Conservation (phyloP, 2,888 invertebrate species). For the Celastrina argiolus region DNA sequence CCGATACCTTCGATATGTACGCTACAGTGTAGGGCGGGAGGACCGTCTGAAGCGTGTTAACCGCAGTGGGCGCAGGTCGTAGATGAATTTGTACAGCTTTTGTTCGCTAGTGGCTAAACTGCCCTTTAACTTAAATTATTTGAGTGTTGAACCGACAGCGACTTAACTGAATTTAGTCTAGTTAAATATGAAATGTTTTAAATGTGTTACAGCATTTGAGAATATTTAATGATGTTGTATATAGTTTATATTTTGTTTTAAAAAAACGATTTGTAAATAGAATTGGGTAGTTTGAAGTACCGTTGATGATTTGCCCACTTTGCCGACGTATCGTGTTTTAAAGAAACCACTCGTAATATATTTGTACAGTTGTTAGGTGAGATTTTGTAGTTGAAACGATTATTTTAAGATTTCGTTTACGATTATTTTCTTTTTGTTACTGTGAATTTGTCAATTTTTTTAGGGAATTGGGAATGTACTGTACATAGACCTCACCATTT, state of each 20-base stretch:
- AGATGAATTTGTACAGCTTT: slow-evolving; percentile 57
- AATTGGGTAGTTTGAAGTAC: slow-evolving; percentile 46
- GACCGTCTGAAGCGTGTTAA: slow-evolving; percentile 23
- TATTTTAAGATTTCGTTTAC: slow-evolving; percentile 71
- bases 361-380: slow-evolving; percentile 76
- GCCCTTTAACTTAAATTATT: slow-evolving; percentile 50
- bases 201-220: slow-evolving; percentile 78
- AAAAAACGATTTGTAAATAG: slow-evolving; percentile 71
- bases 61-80: slow-evolving; percentile 40
- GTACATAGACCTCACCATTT: slow-evolving; percentile 78
- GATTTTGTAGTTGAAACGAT: slow-evolving; percentile 71
- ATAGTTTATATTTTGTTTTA: slow-evolving; percentile 77
- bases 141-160: slow-evolving; percentile 48
- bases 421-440: slow-evolving; percentile 72
- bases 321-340: slow-evolving; percentile 61
- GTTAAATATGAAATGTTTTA: slow-evolving; percentile 77
- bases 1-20: slow-evolving; percentile 1
- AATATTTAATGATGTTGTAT: slow-evolving; percentile 77
- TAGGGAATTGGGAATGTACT: slow-evolving; percentile 84
- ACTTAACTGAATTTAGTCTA: slow-evolving; percentile 68
- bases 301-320: slow-evolving; percentile 64
- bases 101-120: slow-evolving; percentile 37
- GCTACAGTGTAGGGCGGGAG: not conserved
- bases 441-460: slow-evolving; percentile 84
- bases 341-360: slow-evolving; percentile 73